A percentile compares a stretch with the other conserved stretches of the same genome.
Conservation (phyloP, 2,888 invertebrate genomes). For the Bellardia bayeri region DNA sequence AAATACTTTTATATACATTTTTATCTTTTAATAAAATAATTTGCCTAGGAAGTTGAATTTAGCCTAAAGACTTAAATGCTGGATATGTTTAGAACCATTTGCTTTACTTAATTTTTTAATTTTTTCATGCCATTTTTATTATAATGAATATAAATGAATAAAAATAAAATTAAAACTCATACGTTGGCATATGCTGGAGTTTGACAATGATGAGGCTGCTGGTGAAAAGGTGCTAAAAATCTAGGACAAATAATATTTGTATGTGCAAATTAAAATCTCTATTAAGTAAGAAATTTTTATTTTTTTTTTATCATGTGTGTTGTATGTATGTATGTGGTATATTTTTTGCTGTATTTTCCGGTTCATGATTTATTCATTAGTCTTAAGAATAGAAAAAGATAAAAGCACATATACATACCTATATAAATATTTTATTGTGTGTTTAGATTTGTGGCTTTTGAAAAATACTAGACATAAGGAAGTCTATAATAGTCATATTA, state of each 20-base stretch:
- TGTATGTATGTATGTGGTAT: slow-evolving; percentile 24
- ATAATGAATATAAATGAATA: slow-evolving; percentile 58
- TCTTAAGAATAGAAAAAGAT: not conserved
- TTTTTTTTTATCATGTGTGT: not conserved
- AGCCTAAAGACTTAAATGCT: slow-evolving; percentile 53
- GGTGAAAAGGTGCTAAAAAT: slow-evolving; percentile 48
- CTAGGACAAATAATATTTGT: slow-evolving; percentile 31
- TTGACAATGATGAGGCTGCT: slow-evolving; percentile 31
- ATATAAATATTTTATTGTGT: slow-evolving; percentile 20
- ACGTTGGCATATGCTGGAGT: slow-evolving; percentile 43
- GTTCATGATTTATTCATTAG: slow-evolving; percentile 63
- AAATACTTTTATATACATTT: slow-evolving; percentile 53
- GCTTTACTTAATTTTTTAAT: slow-evolving; percentile 11
- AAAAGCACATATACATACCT: not conserved
- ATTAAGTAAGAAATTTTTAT: slow-evolving; percentile 36
- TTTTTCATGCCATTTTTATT: slow-evolving; percentile 21
- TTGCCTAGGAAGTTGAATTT: slow-evolving; percentile 60
- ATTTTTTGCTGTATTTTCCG: slow-evolving; percentile 41
- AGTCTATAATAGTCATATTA: slow-evolving; percentile 18
- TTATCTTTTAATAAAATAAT: slow-evolving; percentile 70
- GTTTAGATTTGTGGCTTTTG: slow-evolving; percentile 35
- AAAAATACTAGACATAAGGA: not conserved
- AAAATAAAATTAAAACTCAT: slow-evolving; percentile 52
- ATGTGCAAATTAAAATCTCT: slow-evolving; percentile 27
- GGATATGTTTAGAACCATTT: slow-evolving; percentile 38